Percentiles rank a stretch among this genome's conserved stretches.
phyloP scores from a whole-genome alignment of 2,797 vertebrate species.

The Sternarchorhynchus goeldii region DNA sequence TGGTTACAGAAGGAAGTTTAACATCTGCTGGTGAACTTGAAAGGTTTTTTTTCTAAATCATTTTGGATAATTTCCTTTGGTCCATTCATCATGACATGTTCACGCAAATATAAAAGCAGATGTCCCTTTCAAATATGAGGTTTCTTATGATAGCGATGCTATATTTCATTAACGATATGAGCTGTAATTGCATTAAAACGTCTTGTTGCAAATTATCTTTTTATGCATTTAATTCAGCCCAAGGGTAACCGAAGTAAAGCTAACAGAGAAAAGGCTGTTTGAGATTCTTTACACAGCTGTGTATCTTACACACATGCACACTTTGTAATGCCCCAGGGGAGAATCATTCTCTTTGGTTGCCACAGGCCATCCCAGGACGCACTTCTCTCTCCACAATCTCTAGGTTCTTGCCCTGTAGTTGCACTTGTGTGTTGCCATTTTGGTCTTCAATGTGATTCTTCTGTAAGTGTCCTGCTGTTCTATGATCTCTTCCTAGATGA shows the following conservation, averaged over 20 bases:
- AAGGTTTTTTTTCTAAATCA: too few species aligned
- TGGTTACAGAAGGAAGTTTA: too few species aligned
- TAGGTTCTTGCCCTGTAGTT: constrained; percentile 8
- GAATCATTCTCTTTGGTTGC: constrained; percentile 38
- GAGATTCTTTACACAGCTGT: constrained; percentile 45
- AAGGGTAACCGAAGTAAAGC: constrained; percentile 32
- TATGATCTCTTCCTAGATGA: constrained; percentile 38
- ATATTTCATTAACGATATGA: background rate
- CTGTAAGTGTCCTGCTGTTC: constrained; percentile 36
- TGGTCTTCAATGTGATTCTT: constrained; percentile 38
- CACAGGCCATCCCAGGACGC: constrained; percentile 21
- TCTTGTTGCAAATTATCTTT: background rate
- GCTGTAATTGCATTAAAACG: constrained; percentile 16
- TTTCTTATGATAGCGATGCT: too few species aligned
- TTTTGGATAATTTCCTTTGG: too few species aligned
- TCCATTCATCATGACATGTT: background rate
- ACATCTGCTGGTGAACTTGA: too few species aligned
- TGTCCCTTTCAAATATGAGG: too few species aligned
- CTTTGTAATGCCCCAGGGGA: constrained; percentile 33
- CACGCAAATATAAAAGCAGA: background rate
- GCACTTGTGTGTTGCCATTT: constrained; percentile 7
- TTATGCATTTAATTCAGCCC: constrained; percentile 13
- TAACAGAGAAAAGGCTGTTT: constrained; percentile 33
- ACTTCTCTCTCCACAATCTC: constrained; percentile 30
- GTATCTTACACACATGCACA: constrained; percentile 18